Evolutionary conservation across 2,113 vertebrate species (phyloP).

Genomic region (Brachirus orientalis): DNA sequence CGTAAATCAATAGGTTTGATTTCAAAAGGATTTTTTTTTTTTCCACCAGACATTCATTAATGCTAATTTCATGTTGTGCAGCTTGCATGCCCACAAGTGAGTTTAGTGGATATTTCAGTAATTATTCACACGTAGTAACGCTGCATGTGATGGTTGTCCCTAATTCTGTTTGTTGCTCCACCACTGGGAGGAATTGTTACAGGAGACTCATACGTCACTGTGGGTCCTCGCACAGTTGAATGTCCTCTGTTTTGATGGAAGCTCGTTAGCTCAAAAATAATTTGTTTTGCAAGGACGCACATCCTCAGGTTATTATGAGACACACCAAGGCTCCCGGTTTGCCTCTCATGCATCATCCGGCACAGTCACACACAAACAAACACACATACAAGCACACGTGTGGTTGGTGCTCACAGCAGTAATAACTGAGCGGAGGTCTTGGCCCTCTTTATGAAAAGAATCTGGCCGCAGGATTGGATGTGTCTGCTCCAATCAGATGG

Average conservation of each 20-base stretch:
- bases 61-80: conserved; percentile 17
- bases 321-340: conserved; percentile 26
- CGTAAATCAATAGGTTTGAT: conserved; percentile 38
- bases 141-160: background rate
- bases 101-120: conserved; percentile 20
- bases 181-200: background rate
- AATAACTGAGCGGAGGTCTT: conserved; percentile 72
- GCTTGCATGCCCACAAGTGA: conserved; percentile 1
- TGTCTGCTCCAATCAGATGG: conserved; percentile 76
- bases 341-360: conserved; percentile 30
- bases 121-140: conserved; percentile 31
- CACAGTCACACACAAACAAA: conserved; percentile 14
- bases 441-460: conserved; percentile 72
- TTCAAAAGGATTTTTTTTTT: conserved; percentile 1
- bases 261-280: conserved; percentile 54
- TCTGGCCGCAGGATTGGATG: conserved; percentile 65
- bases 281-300: conserved; percentile 55
- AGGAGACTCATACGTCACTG: background rate
- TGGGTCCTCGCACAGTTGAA: background rate
- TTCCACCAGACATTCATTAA: conserved; percentile 13
- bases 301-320: conserved; percentile 63
- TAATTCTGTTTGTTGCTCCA: background rate
- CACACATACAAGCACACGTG: conserved; percentile 18
- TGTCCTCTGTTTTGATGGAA: conserved; percentile 59
- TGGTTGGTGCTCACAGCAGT: conserved; percentile 56